These are phyloP conservation scores for Adrianichthys oophorus DNA, from an alignment of 2,797 vertebrate species.

Conservation along the genomic window DNA sequence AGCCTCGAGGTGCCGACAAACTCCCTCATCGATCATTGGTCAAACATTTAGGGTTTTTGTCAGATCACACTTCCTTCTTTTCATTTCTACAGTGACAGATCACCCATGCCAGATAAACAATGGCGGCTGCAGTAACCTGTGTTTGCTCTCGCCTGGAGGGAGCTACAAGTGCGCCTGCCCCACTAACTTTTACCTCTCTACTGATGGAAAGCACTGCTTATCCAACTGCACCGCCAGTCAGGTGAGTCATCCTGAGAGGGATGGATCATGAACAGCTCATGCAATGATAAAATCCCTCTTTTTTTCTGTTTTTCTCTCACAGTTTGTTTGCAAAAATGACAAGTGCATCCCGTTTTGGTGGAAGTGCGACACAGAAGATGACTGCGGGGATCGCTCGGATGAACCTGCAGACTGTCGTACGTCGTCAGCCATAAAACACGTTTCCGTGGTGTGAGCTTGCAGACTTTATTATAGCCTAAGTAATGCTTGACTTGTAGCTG, in stretches of 20 bases:
- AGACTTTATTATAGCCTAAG: conserved; percentile 3
- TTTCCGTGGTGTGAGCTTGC: neutral
- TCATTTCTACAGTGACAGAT: conserved; percentile 78
- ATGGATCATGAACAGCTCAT: neutral
- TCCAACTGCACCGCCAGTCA: conserved; percentile 98
- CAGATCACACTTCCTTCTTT: neutral
- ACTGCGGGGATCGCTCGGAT: conserved; percentile 92
- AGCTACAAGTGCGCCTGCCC: conserved; percentile 91
- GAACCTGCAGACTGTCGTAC: conserved; percentile 92
- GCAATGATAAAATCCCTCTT: rapidly evolving
- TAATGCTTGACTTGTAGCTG: conserved; percentile 72
- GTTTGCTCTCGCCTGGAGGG: conserved; percentile 88
- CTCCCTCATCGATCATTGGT: too few relatives aligned
- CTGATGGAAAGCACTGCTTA: conserved; percentile 90
- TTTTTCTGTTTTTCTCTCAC: conserved; percentile 1
- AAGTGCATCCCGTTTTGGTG: conserved; percentile 98
- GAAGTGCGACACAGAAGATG: conserved; percentile 95
- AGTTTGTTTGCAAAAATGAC: conserved; percentile 96
- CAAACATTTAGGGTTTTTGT: neutral
- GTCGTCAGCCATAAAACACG: conserved; percentile 44
- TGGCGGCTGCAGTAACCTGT: conserved; percentile 95
- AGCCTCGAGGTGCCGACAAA: conserved; percentile 60
- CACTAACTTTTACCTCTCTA: conserved; percentile 94
- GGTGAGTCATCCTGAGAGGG: conserved; percentile 65
- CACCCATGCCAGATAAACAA: conserved; percentile 89